phyloP scores from a whole-genome alignment of 2,113 vertebrate genomes.

The Geococcyx californianus region DNA sequence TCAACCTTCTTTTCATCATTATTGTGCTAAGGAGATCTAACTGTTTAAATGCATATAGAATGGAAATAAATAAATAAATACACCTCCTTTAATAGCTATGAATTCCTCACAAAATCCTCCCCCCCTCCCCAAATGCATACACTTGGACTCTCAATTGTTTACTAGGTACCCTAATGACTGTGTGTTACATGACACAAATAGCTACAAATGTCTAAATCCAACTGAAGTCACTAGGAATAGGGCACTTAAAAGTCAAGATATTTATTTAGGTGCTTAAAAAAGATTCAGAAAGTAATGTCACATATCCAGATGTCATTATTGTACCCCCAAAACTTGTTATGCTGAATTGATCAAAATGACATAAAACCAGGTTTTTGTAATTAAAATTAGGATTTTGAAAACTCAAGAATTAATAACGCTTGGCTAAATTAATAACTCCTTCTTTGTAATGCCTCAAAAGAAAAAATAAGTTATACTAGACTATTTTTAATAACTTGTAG shows the following conservation, averaged over 20 bases:
- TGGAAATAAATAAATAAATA: neutral
- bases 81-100: neutral
- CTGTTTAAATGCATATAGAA: neutral
- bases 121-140: fast-evolving
- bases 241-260: neutral
- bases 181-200: neutral
- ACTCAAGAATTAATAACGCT: neutral
- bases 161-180: neutral
- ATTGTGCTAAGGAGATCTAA: neutral
- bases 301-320: neutral
- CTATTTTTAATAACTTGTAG: conserved; percentile 43
- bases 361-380: neutral
- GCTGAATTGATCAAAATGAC: neutral
- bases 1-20: neutral
- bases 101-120: neutral
- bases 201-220: neutral
- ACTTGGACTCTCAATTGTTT: neutral
- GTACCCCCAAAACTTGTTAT: neutral
- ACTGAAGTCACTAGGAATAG: neutral
- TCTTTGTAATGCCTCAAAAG: conserved; percentile 2
- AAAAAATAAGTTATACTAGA: conserved; percentile 31
- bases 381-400: neutral
- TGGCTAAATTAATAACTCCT: conserved; percentile 15
- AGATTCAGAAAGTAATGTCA: neutral
- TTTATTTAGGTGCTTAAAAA: neutral